Conservation (phyloP, 2,888 invertebrate species). For the Axea sp. region DNA sequence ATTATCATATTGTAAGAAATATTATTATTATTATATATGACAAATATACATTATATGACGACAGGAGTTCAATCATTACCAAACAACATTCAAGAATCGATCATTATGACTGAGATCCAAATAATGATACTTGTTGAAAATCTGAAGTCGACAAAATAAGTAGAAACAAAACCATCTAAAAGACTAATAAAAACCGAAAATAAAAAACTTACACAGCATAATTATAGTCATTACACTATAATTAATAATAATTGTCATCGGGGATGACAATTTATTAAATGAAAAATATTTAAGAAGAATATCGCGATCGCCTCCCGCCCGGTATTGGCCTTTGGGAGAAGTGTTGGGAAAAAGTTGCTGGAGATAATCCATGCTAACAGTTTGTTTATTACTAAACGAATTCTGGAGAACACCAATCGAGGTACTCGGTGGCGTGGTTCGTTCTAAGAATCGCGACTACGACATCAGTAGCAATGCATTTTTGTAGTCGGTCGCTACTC, state of each 20-base stretch:
- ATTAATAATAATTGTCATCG: constrained; percentile 27
- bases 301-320: constrained; percentile 51
- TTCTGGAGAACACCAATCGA: constrained; percentile 28
- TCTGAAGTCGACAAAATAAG: no score
- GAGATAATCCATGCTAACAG: constrained; percentile 23
- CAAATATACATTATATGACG: constrained; percentile 52
- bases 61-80: constrained; percentile 30
- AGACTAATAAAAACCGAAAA: no score
- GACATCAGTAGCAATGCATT: constrained; percentile 26
- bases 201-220: neutral
- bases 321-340: constrained; percentile 37
- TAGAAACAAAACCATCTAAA: no score
- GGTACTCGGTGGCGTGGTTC: constrained; percentile 4
- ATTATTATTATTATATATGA: constrained; percentile 42
- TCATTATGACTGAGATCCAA: constrained; percentile 10
- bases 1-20: constrained; percentile 54
- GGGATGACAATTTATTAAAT: constrained; percentile 12
- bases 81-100: constrained; percentile 14
- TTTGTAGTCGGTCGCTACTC: constrained; percentile 19
- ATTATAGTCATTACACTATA: constrained; percentile 2
- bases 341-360: constrained; percentile 35
- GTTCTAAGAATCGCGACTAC: constrained; percentile 43
- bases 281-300: constrained; percentile 27
- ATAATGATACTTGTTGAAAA: no score
- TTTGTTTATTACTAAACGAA: constrained; percentile 16